Percentiles rank a stretch among this genome's conserved stretches.
Conservation (phyloP, 2,797 vertebrate genomes). For the Lutjanus campechanus region DNA sequence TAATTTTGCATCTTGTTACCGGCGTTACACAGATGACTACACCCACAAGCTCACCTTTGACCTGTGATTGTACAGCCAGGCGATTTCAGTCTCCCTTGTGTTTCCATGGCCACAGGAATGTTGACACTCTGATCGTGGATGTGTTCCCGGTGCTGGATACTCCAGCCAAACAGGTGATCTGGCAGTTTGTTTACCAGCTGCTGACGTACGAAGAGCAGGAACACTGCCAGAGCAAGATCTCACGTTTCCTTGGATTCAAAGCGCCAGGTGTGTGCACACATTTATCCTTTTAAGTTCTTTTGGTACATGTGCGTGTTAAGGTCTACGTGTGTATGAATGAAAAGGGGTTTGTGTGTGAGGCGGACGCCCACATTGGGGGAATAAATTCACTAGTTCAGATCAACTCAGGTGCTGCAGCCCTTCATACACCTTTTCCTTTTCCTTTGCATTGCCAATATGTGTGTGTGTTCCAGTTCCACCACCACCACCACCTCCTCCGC, state of each 20-base stretch:
- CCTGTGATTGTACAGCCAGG: slow-evolving; percentile 16
- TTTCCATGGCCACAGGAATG: slow-evolving; percentile 87
- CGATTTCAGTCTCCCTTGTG: slow-evolving; percentile 48
- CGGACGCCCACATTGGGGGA: neutral
- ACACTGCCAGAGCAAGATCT: slow-evolving; percentile 96
- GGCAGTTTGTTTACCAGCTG: slow-evolving; percentile 99
- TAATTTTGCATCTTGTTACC: neutral
- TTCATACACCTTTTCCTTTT: slow-evolving; percentile 48
- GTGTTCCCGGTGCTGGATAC: slow-evolving; percentile 97
- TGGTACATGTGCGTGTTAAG: neutral
- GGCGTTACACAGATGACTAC: neutral
- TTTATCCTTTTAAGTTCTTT: neutral
- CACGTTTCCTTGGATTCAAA: slow-evolving; percentile 95
- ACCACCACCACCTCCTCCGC: slow-evolving; percentile 80
- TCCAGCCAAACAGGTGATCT: slow-evolving; percentile 97
- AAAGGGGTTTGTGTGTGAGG: neutral
- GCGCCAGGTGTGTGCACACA: slow-evolving; percentile 74
- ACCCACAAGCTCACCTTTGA: slow-evolving; percentile 20
- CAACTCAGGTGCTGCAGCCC: slow-evolving; percentile 25
- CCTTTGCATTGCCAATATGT: slow-evolving; percentile 55
- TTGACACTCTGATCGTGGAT: slow-evolving; percentile 98
- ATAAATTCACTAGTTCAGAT: slow-evolving; percentile 14
- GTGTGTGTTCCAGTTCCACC: slow-evolving; percentile 79
- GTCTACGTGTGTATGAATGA: neutral
- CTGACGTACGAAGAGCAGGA: slow-evolving; percentile 98